Conservation (phyloP, 2,113 vertebrate genomes). For the Pteronura brasiliensis region DNA sequence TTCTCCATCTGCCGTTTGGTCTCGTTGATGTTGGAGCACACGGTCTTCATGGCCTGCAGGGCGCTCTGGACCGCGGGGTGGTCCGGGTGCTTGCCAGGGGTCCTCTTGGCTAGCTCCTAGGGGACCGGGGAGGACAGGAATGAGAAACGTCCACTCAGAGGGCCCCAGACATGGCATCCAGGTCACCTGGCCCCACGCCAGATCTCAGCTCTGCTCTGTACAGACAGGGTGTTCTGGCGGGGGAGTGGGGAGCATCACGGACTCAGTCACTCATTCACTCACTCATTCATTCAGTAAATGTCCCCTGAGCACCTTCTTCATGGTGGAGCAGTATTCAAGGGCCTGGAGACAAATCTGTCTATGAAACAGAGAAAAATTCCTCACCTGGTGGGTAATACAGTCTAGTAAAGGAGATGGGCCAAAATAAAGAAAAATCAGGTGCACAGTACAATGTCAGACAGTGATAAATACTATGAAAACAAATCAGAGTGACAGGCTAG, state of each 20-base stretch:
- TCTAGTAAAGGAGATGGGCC: not conserved
- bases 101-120: constrained; percentile 96
- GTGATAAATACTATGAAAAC: not conserved
- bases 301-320: not conserved
- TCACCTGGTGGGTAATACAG: too few species aligned
- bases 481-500: not conserved
- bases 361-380: not conserved
- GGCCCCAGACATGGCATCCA: not conserved
- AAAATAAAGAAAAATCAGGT: not conserved
- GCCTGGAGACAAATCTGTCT: not conserved
- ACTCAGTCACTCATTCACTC: not conserved
- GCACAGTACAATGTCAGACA: too few species aligned
- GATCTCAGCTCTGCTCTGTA: not conserved
- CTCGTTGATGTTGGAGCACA: constrained; percentile 99
- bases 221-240: not conserved
- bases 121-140: not conserved
- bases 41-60: constrained; percentile 97
- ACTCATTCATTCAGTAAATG: not conserved
- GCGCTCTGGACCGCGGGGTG: constrained; percentile 94
- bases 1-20: constrained; percentile 99
- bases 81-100: constrained; percentile 94
- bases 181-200: not conserved
- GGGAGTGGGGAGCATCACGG: too few species aligned
- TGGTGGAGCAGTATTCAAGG: not conserved
- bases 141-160: not conserved